Evolutionary conservation across 2,113 vertebrate species (phyloP), one percentile per base, ranked within the genome.

Genomic region (Chinchilla lanigera): DNA sequence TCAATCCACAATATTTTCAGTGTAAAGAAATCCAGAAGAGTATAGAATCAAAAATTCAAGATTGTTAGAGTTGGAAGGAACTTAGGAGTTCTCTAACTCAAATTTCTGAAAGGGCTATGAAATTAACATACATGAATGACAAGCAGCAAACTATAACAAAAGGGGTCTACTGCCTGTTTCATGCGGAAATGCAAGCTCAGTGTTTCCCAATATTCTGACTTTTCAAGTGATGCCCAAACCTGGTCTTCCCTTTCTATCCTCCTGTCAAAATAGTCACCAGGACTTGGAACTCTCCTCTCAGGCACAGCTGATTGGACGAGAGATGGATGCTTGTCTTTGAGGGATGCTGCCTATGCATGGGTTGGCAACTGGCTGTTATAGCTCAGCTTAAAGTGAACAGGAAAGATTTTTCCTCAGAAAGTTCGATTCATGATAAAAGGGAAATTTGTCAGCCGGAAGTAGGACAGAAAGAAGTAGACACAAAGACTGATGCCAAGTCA

Each of bases 11-110:
- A 54, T 80, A 41, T 93, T 97, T 95, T 94, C 50, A 75, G 47
- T 82, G 52, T 95, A 97, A 94, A 87, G 67, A 75, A 94, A 95
- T 88, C 56, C 50, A 78, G 61, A 80, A 94, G 41, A 94, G 20
- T 95, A 50, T 9, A 92, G 9, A 87, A 92, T 75, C 33, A 41
- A 93, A 63, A 93, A 82, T 63, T 96, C 60, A 89, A 61, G 16
- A 73, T 73, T 77, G 13, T 88, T 95, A 83, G 73, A 75, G 33
- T 33, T 94, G 63, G 41, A 92, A 94, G 61, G n/a, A 96, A 89
- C 10, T 88, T 95, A 87, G 77, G 63, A 88, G 56, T 95, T 86
- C 78, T 95, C 63, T 73, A 96, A 89, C 19, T 90, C 47, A 92
- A 87, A 95, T 67, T 30, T 82, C 38, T 95, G 44, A 92, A 97